Evolutionary conservation across 2,888 invertebrate genomes (phyloP), one percentile per base, ranked within the genome.

Genomic region (Lagria hirta): DNA sequence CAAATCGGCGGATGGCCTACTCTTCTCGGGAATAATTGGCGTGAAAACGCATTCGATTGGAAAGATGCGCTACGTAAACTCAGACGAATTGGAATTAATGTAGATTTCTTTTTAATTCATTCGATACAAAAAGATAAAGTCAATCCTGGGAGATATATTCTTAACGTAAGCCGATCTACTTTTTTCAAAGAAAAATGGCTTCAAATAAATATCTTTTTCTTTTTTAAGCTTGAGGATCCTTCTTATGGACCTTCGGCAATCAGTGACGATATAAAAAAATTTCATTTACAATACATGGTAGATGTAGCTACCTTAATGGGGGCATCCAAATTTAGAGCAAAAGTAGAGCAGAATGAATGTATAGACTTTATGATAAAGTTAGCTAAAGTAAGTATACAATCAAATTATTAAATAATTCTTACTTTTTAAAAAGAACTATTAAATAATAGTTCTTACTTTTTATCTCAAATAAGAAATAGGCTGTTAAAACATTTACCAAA

Each of bases 1-100:
- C 66, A 71, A 51, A 70, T 80, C 17, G 80, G 80, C 8, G 80
- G 79, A 1, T 82, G 81, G 80, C 81, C 82, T 4, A 70, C 73
- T n/a, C 58, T 77, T 6, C 72, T 72, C 44, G 72, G 72, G n/a
- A 61, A 66, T 43, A 60, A 64, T 34, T 77, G 76, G 76, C 62
- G 69, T 29, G 62, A 66, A 30, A 54, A 53, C 42, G 73, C 56
- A 13, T 71, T 69, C 51, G 62, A 67, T 48, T 71, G 70, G 70
- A 61, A 57, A 38, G 52, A 55, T 10, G 61, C 65, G 12, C 57
- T 66, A 8, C 55, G 61, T 34, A 64, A 63, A 47, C 59, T 71
- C 38, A 55, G 68, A 26, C 52, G 55, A 37, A 49, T 62, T 32
- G 71, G 71, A 18, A 55, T 67, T 40, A 61, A 63, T 51, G 65